Conservation (phyloP, 2,797 vertebrate species). For the Clarias pachynema region DNA sequence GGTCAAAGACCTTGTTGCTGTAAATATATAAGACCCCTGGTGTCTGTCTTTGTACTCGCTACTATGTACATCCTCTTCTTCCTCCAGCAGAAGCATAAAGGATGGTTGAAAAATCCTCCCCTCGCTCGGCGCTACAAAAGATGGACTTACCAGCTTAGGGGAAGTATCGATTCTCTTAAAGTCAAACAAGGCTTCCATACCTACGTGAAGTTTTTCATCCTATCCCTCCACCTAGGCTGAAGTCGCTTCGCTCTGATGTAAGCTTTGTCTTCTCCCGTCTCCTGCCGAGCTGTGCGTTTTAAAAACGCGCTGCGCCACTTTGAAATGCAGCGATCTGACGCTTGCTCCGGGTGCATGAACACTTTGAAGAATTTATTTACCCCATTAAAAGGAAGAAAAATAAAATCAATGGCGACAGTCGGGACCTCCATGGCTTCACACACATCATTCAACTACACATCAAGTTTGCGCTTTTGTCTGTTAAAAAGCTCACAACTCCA, state of each 20-base stretch:
- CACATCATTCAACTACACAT: conserved; percentile 21
- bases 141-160: conserved; percentile 69
- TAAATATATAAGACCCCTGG: conserved; percentile 31
- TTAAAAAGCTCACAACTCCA: conserved; percentile 26
- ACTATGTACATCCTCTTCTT: conserved; percentile 62
- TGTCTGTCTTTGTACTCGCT: conserved; percentile 30
- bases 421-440: conserved; percentile 49
- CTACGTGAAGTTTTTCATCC: conserved; percentile 65
- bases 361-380: conserved; percentile 79
- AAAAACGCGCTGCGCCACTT: conserved; percentile 78
- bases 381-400: conserved; percentile 66
- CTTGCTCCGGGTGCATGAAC: conserved; percentile 86
- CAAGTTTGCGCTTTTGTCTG: conserved; percentile 13
- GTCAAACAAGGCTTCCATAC: conserved; percentile 74
- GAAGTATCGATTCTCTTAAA: conserved; percentile 69
- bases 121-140: conserved; percentile 64
- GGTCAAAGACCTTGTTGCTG: conserved; percentile 38
- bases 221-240: conserved; percentile 73
- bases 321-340: conserved; percentile 87
- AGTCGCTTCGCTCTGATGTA: conserved; percentile 86
- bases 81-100: conserved; percentile 66
- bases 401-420: conserved; percentile 81
- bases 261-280: conserved; percentile 69
- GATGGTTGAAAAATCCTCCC: conserved; percentile 66
- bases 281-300: conserved; percentile 80